phyloP scores from a whole-genome alignment of 1,140 invertebrate species.

The Hylaeus anthracinus region DNA sequence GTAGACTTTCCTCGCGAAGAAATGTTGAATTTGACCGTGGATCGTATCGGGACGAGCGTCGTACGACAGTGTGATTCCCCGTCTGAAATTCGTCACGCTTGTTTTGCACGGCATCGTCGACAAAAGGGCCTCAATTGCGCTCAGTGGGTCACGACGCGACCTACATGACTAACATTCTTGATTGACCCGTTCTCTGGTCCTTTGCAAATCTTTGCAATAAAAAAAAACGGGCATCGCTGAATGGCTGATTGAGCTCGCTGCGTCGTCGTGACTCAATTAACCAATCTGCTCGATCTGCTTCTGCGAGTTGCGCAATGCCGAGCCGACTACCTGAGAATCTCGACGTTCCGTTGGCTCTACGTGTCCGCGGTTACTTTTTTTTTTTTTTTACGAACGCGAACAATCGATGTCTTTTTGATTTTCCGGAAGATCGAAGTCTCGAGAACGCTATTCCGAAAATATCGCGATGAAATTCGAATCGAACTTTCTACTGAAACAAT shows the following conservation, averaged over 20 bases:
- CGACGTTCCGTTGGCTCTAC: not conserved
- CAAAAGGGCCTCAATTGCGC: constrained; percentile 49
- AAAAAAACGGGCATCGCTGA: constrained; percentile 53
- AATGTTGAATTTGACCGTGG: not conserved
- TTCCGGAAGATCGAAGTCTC: too few relatives aligned
- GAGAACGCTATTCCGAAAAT: too few relatives aligned
- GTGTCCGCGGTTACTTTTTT: too few relatives aligned
- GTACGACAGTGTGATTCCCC: constrained; percentile 8
- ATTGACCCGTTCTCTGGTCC: constrained; percentile 58
- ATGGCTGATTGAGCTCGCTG: constrained; percentile 50
- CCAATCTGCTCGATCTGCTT: constrained; percentile 53
- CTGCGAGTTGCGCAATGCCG: constrained; percentile 42
- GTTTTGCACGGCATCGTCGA: constrained; percentile 21
- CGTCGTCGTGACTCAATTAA: constrained; percentile 53
- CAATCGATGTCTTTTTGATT: too few relatives aligned
- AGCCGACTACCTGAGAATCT: constrained; percentile 21
- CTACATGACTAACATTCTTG: constrained; percentile 59
- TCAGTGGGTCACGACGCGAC: constrained; percentile 51
- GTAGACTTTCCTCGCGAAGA: too few relatives aligned
- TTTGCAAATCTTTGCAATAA: constrained; percentile 58
- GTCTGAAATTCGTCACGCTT: constrained; percentile 34
- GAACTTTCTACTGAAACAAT: too few relatives aligned
- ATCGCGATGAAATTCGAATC: too few relatives aligned
- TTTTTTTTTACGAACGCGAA: too few relatives aligned
- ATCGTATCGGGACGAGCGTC: not conserved